Percentiles rank a stretch among this genome's conserved stretches.
phyloP scores from a whole-genome alignment of 2,888 invertebrate genomes.

The Lasioglossum vierecki region DNA sequence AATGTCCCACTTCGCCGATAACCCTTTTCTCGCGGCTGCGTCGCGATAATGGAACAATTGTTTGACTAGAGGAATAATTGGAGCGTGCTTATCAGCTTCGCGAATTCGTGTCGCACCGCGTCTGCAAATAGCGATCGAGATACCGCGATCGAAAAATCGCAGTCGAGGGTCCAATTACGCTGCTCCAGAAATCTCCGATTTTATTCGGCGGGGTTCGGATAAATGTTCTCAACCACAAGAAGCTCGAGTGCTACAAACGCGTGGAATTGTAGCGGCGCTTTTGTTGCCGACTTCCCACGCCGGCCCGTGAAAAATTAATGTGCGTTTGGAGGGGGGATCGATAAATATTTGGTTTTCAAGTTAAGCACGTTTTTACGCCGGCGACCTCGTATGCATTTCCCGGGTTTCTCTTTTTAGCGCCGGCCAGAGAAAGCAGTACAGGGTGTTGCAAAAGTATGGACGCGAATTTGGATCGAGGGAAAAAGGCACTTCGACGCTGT shows the following conservation, averaged over 20 bases:
- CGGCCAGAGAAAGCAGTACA: constrained; percentile 57
- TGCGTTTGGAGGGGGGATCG: not conserved
- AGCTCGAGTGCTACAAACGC: not conserved
- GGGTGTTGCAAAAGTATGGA: not conserved
- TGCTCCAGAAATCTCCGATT: not conserved
- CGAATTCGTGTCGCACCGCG: constrained; percentile 9
- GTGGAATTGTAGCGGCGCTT: not conserved
- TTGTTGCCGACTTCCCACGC: not conserved
- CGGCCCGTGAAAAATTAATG: not conserved
- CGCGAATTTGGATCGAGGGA: not conserved
- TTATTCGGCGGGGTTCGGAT: not conserved
- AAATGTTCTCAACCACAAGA: too few species aligned
- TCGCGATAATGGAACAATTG: constrained; percentile 22
- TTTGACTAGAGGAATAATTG: constrained; percentile 36
- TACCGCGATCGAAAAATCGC: constrained; percentile 19
- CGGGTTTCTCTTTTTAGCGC: constrained; percentile 63
- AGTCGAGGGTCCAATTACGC: not conserved
- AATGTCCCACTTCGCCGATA: constrained; percentile 9
- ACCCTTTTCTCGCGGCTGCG: not conserved
- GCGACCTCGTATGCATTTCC: constrained; percentile 52
- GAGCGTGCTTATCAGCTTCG: constrained; percentile 28
- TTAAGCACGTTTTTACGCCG: constrained; percentile 26
- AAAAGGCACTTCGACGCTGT: not conserved
- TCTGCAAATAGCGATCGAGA: constrained; percentile 5
- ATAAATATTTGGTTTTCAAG: constrained; percentile 36